Percentiles rank a stretch among this genome's conserved stretches.
Conservation (phyloP, 2,888 invertebrate species). For the Unio delphinus region DNA sequence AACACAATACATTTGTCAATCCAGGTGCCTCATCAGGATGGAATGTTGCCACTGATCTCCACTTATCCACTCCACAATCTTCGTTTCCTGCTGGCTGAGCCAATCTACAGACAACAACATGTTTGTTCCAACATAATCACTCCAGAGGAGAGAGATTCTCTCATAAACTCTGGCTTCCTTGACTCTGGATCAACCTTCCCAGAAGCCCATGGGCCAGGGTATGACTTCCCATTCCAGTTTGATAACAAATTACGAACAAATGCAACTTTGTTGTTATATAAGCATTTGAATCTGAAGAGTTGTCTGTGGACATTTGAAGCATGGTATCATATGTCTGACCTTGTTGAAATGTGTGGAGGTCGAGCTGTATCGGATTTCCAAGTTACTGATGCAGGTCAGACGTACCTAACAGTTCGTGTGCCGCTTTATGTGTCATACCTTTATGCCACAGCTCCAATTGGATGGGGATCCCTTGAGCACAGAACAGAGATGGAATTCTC, state of each 20-base stretch:
- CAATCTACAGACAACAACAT: constrained; percentile 70
- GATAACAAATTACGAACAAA: constrained; percentile 54
- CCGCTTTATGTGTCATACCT: constrained; percentile 72
- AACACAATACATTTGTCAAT: constrained; percentile 71
- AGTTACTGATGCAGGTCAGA: constrained; percentile 61
- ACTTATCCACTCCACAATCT: constrained; percentile 71
- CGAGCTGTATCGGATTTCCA: constrained; percentile 70
- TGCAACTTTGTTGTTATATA: constrained; percentile 65
- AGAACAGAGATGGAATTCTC: constrained; percentile 72
- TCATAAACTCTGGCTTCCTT: constrained; percentile 53
- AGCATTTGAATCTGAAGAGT: constrained; percentile 69
- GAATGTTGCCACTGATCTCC: constrained; percentile 72
- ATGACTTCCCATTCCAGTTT: constrained; percentile 62
- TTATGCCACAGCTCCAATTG: constrained; percentile 67
- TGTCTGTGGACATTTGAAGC: constrained; percentile 72
- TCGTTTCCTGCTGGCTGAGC: constrained; percentile 69
- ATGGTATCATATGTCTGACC: constrained; percentile 71
- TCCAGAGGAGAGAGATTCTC: constrained; percentile 40
- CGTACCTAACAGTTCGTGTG: constrained; percentile 69
- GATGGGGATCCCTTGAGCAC: constrained; percentile 72
- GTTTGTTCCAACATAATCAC: constrained; percentile 71
- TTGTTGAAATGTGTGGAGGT: constrained; percentile 72
- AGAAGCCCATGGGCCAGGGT: constrained; percentile 25
- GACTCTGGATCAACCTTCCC: constrained; percentile 15
- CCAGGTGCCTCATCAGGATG: constrained; percentile 71